Evolutionary conservation across 2,888 invertebrate species (phyloP), one percentile per base, ranked within the genome.

Genomic region (Galeruca laticollis): DNA sequence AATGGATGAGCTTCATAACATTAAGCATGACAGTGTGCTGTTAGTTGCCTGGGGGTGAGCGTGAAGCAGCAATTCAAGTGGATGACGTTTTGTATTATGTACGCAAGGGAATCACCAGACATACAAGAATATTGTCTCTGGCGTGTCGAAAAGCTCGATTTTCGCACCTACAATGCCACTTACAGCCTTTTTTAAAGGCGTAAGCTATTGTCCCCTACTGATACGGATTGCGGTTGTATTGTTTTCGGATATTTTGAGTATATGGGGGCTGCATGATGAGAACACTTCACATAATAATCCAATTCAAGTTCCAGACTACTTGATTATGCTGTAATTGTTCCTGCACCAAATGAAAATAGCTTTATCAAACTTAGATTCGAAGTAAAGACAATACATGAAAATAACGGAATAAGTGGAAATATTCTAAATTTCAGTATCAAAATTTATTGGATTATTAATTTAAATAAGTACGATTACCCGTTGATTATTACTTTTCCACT

Each of bases 111-210:
- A 59, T 59, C 65, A 43, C 35, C 59, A 49, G 47, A 71, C 63
- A 61, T 9, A 47, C 71, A 64, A 60, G 74, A 70, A 74, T 78
- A 77, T 77, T 78, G 77, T 79, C 76, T 75, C 73, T 69, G 76
- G 76, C 76, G 78, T 75, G 76, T 75, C 72, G 75, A 72, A 76
- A 75, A 76, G 73, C 74, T 71, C 71, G 75, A 76, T 77, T 75
- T 78, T 78, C 76, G 71, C 78, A 79, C 78, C 78, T 79, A 76
- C 69, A 71, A 74, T 75, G 75, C 77, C 78, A 78, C 79, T 78
- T 76, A 76, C 75, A 70, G 75, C 74, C 75, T 75, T 77, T 73
- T 72, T 71, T 66, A 57, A 62, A 49, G 15, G 60, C 47, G 33
- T 52, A 40, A 59, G 51, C 69, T 60, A 18, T 64, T 59, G 37